Evolutionary conservation across 2,888 invertebrate species (phyloP), one percentile per base, ranked within the genome.

Genomic region (Operophtera brumata): DNA sequence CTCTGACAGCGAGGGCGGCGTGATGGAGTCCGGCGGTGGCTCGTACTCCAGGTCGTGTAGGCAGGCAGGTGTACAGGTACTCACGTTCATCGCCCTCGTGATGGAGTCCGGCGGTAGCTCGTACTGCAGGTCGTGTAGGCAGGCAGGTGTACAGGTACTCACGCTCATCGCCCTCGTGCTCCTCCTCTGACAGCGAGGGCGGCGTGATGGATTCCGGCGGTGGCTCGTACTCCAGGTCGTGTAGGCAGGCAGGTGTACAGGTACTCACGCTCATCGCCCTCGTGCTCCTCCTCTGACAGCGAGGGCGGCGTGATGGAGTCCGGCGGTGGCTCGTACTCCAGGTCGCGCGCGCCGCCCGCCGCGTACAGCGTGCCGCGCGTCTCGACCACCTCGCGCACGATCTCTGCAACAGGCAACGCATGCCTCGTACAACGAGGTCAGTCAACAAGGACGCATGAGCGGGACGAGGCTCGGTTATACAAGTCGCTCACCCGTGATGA

Each of bases 301-400:
- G 51, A 51, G 32, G 44, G 44, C 40, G 51, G 56, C 51, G 56
- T 56, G 11, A 47, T 6, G 30, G 56, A 56, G 10, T 56, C 55
- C 5, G 58, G 37, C 40, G 42, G 42, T 43, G n/a, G n/a, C n/a
- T n/a, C 42, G 32, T 54, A 75, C 53, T 65, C 66, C 11, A 63
- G 67, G 14, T 64, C 80, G 48, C 70, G 74, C 67, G 77, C 82
- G 56, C 87, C 86, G 30, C 86, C 80, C 20, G 80, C 84, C 64
- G 84, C 85, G 80, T 92, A 92, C 63, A 92, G 88, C 75, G 93
- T 93, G 0, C 94, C 94, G 60, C 95, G 92, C 66, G 93, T 94
- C 75, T 94, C 94, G 71, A 96, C 91, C 72, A 96, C 95, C 80
- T 95, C 95, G 65, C 92, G 92, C 34, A 96, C 93, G 50, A 96